A percentile compares a stretch with the other conserved stretches of the same genome.
Evolutionary conservation across 2,888 invertebrate species (phyloP).

Genomic region (Eupithecia dodoneata): DNA sequence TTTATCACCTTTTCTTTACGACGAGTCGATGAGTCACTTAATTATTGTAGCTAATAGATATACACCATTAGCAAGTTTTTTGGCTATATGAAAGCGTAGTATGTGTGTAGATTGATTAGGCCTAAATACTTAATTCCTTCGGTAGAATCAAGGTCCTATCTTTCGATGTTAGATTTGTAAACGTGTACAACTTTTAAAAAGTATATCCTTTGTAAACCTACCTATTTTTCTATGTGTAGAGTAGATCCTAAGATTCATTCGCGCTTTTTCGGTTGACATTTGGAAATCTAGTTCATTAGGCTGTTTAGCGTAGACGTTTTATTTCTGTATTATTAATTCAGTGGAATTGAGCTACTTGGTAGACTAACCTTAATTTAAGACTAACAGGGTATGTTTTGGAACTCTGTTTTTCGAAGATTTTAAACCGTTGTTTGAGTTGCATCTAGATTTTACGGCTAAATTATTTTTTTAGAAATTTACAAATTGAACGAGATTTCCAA

Average conservation of each 20-base stretch:
- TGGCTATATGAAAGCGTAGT: not conserved
- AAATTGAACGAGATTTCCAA: constrained; percentile 34
- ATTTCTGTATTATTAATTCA: constrained; percentile 12
- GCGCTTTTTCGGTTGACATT: constrained; percentile 35
- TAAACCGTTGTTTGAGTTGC: constrained; percentile 6
- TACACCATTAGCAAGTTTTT: not conserved
- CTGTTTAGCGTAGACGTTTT: constrained; percentile 5
- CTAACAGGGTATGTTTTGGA: constrained; percentile 34
- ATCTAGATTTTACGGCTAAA: constrained; percentile 6
- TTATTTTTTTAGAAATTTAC: constrained; percentile 32
- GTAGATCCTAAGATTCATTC: constrained; percentile 35
- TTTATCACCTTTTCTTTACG: not conserved
- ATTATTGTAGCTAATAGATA: not conserved
- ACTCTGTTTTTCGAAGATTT: constrained; percentile 20
- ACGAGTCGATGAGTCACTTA: not conserved
- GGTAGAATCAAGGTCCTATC: constrained; percentile 1
- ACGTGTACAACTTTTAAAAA: constrained; percentile 58
- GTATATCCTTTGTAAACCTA: constrained; percentile 54
- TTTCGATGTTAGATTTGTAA: constrained; percentile 32
- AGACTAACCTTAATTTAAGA: constrained; percentile 12
- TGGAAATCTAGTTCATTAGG: constrained; percentile 36
- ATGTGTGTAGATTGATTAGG: not conserved
- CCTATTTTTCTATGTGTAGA: constrained; percentile 62
- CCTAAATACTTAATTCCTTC: constrained; percentile 11
- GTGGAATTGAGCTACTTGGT: not conserved